Base-by-base conservation (phyloP, 2,888 invertebrate species). In the Luperina nickerlii region DNA sequence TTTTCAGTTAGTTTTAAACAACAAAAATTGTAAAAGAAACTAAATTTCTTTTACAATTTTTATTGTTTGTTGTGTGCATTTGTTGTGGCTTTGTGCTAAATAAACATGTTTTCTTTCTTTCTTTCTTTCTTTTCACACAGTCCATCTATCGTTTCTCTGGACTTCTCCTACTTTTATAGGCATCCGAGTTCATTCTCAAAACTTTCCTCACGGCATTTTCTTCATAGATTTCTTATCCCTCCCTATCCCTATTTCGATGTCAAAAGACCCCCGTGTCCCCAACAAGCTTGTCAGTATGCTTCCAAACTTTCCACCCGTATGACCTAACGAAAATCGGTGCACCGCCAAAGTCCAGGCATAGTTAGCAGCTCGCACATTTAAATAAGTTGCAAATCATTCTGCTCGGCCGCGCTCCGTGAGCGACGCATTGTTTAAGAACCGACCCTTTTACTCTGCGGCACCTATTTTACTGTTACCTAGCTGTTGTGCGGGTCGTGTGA, bases 361-460 rank as follows among this genome's bases (percentile, higher is more conserved):
- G 93, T 93, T 92, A 90, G 88, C 88, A 84, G 79, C 86, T 81
- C 80, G 82, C 85, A 88, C 87, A 92, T 93, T 92, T 93, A 92
- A 93, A 93, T 93, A 92, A 93, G 93, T 93, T 88, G 90, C 89
- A 90, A 92, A 93, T 93, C 91, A 93, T 92, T 87, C 91, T 32
- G 80, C 76, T 78, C 79, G 76, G 76, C 79, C 80, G 78, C 69
- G 27, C 82, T 48, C 60, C 70, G 76, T 62, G 79, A 78, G 74
- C 74, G 71, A 85, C 82, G 89, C 91, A 91, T 91, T 91, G 90
- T 92, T 91, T 78, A 78, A 83, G 81, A 79, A 87, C 89, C 88
- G 78, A 83, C 88, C 84, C 83, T 89, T 88, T 84, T 74, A 80
- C 82, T 66, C 78, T 81, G 83, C 72, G 74, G 57, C 74, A 86